Evolutionary conservation across 2,797 vertebrate species (phyloP), one percentile per base, ranked within the genome.

Genomic region (Apodemus agrarius): DNA sequence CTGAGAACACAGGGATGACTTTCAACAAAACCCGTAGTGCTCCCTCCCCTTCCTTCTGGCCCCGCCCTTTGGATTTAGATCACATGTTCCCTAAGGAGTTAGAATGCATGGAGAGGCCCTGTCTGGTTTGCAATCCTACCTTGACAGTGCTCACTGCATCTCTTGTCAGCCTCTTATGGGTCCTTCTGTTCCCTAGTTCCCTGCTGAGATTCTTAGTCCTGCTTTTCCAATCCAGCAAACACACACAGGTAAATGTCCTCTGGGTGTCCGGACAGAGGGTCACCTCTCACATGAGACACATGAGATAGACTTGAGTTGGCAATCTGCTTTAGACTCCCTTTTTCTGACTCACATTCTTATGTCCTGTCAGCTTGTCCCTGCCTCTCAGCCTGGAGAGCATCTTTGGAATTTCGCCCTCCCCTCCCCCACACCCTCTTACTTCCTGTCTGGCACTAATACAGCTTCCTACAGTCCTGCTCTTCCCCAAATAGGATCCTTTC

Each of bases 311-410:
- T 3, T 0, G 52, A 89, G 57, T 26, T 0, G 16, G 80, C 37
- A 29, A 46, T 46, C 24, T 17, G 72, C 34, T 14, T n/a, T 14
- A 89, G 76, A 43, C 21, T 57, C 9, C 9, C 43, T 59, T 63
- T 72, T 37, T 78, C 59, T 83, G 84, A 40, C 79, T 65, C 9
- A 40, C 34, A 29, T 0, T 3, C 9, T 67, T 61, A 8, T 24
- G 11, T n/a, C 31, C 40, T 17, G 24, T 1, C n/a, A 1, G 1
- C 17, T 1, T 9, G 26, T 16, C 61, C 43, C 6, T 21, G 2
- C 43, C 31, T 69, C 46, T 59, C 46, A 2, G 4, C 29, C 19
- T 79, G 31, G n/a, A 74, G 49, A 24, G 54, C 11, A 24, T 37
- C 37, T 76, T 74, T 67, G 82, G 79, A 59, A 89, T 59, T 37